Percentiles rank a stretch among this genome's conserved stretches.
Conservation (phyloP, 2,113 vertebrate genomes). For the Zosterops hypoxanthus region DNA sequence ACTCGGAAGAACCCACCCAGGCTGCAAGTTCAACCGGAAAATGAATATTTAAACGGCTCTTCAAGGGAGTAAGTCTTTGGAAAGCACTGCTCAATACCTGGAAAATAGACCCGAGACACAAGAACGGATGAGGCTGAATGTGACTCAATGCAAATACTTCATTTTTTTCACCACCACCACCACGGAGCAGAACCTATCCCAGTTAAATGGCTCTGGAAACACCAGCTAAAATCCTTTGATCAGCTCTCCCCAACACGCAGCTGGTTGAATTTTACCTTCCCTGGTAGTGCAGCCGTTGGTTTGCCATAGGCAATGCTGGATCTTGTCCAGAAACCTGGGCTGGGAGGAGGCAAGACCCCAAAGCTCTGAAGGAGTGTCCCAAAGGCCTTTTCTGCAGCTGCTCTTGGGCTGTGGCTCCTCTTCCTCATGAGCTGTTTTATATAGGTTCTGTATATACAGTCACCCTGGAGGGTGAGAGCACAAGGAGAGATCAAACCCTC, state of each 20-base stretch:
- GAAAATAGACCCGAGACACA: background rate
- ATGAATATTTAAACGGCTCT: slow-evolving; percentile 31
- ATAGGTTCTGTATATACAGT: no score
- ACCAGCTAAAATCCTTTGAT: background rate
- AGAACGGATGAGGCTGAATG: background rate
- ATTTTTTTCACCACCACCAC: background rate
- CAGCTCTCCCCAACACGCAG: background rate
- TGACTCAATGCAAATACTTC: background rate
- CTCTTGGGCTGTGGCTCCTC: background rate
- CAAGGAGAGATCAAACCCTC: background rate
- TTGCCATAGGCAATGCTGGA: background rate
- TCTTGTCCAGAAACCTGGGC: background rate
- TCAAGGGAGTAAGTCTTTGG: background rate
- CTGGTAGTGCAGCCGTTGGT: background rate
- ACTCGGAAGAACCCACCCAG: background rate
- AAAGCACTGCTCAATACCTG: background rate
- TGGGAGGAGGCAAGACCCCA: background rate
- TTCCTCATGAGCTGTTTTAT: background rate
- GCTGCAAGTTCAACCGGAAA: slow-evolving; percentile 33
- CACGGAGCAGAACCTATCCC: rapidly evolving
- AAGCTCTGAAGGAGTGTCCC: background rate
- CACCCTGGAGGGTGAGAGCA: background rate
- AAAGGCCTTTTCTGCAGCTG: background rate
- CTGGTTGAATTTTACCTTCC: background rate
- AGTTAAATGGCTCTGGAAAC: background rate